phyloP scores from a whole-genome alignment of 2,888 invertebrate genomes.

The Napeogenes sylphis region DNA sequence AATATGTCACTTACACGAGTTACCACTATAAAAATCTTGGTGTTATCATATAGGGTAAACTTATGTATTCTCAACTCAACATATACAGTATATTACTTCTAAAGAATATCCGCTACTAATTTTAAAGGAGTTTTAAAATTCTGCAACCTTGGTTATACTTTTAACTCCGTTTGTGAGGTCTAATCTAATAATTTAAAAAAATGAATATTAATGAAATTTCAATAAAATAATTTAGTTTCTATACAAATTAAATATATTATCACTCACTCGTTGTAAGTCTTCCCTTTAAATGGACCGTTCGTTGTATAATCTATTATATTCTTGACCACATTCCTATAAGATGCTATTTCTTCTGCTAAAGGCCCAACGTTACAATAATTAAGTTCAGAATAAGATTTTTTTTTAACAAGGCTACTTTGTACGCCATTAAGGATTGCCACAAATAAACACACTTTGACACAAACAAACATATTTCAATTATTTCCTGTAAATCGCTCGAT shows the following conservation, averaged over 20 bases:
- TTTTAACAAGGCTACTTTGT: slow-evolving; percentile 33
- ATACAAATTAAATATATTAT: slow-evolving; percentile 23
- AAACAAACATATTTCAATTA: slow-evolving; percentile 19
- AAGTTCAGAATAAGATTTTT: slow-evolving; percentile 36
- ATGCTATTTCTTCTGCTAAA: slow-evolving; percentile 76
- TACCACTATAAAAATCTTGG: too few relatives aligned
- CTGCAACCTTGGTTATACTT: too few relatives aligned
- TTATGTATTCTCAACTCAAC: too few relatives aligned
- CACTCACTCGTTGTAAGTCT: slow-evolving; percentile 75
- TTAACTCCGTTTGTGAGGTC: too few relatives aligned
- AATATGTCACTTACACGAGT: too few relatives aligned
- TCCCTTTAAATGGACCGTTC: slow-evolving; percentile 74
- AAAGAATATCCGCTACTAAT: too few relatives aligned
- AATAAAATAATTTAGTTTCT: too few relatives aligned
- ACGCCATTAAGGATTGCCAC: slow-evolving; percentile 29
- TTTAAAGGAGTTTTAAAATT: too few relatives aligned
- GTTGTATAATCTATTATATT: slow-evolving; percentile 72
- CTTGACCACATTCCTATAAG: slow-evolving; percentile 71
- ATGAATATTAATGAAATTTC: too few relatives aligned
- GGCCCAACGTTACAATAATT: slow-evolving; percentile 44
- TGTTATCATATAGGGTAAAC: too few relatives aligned
- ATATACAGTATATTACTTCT: too few relatives aligned
- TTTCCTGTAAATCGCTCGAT: slow-evolving; percentile 7
- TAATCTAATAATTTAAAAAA: too few relatives aligned
- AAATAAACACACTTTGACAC: slow-evolving; percentile 22